Evolutionary conservation across 1,140 invertebrate genomes (phyloP).

Genomic region (Sminthurides bifidus): DNA sequence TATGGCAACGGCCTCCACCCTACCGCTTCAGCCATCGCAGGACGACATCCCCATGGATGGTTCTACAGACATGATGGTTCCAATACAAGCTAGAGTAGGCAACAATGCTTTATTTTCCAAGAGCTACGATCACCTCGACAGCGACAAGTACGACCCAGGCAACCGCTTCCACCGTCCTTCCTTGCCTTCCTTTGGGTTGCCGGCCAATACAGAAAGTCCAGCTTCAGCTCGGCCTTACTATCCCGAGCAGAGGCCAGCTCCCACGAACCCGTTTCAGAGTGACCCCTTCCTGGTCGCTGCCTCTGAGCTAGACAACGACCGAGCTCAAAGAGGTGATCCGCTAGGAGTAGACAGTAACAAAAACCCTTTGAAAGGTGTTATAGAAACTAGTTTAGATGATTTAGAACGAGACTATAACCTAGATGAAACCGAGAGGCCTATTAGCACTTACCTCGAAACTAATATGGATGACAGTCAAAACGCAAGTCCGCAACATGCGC

Average conservation of each 20-base stretch:
- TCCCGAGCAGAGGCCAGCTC: background rate
- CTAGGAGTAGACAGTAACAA: slow-evolving; percentile 8
- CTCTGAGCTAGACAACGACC: too few species aligned
- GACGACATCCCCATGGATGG: slow-evolving; percentile 11
- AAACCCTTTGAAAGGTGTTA: slow-evolving; percentile 9
- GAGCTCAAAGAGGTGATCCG: background rate
- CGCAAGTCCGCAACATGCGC: background rate
- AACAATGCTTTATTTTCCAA: slow-evolving; percentile 16
- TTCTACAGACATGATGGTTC: slow-evolving; percentile 2
- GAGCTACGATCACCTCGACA: slow-evolving; percentile 20
- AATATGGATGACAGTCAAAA: slow-evolving; percentile 20
- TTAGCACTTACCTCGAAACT: slow-evolving; percentile 30
- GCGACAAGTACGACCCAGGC: background rate
- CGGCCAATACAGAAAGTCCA: too few species aligned
- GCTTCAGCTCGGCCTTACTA: too few species aligned
- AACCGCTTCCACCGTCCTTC: slow-evolving; percentile 12
- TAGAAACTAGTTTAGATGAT: slow-evolving; percentile 31
- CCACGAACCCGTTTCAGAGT: slow-evolving; percentile 2
- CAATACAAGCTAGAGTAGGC: background rate
- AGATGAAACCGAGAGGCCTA: slow-evolving; percentile 27
- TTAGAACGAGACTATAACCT: slow-evolving; percentile 29
- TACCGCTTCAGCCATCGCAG: slow-evolving; percentile 17
- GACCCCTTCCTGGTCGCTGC: background rate
- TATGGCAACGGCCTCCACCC: slow-evolving; percentile 26
- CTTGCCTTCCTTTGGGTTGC: slow-evolving; percentile 2